Base-by-base conservation (phyloP, 2,797 vertebrate genomes). In the Astyanax mexicanus region DNA sequence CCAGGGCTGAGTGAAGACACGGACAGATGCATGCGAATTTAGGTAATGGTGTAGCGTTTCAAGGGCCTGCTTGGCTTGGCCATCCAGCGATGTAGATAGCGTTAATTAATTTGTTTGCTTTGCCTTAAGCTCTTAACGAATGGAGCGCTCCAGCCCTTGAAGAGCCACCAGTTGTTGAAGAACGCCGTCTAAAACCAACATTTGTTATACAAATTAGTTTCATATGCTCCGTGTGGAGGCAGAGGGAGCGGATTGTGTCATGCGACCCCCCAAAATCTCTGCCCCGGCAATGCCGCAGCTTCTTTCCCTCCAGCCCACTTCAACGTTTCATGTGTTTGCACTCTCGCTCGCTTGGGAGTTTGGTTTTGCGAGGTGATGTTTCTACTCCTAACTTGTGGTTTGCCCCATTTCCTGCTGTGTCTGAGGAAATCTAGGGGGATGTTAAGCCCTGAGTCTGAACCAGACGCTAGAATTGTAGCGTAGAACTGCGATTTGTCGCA, bases 61-160 rank as follows among this genome's bases (percentile, higher is more conserved):
- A 89, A 72, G 83, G 44, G 88, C 90, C 92, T 92, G 92, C 91
- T 94, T 93, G 90, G 85, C 84, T 91, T 90, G 90, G 92, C 92
- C 89, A 80, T 87, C 85, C 88, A 86, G 83, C 89, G 32, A 90
- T 89, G 91, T 91, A 95, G 94, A 94, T 93, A 93, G 92, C 78
- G 80, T 89, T 94, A 93, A 95, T 95, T 94, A 93, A 96, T 96
- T 93, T 94, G 93, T 95, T 96, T 94, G 90, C 88, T 92, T 96
- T 95, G 86, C 86, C 87, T 90, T 92, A 81, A 89, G 90, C 87
- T 87, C 81, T 86, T 87, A 90, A 92, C 82, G 88, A 95, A 94
- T 81, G 19, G 88, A 89, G 89, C 89, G 90, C 85, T 90, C 82
- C 81, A 77, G 86, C 88, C 90, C 88, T 75, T 74, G 85, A 86